Evolutionary conservation across 2,888 invertebrate species (phyloP).

Genomic region (Rutpela maculata): DNA sequence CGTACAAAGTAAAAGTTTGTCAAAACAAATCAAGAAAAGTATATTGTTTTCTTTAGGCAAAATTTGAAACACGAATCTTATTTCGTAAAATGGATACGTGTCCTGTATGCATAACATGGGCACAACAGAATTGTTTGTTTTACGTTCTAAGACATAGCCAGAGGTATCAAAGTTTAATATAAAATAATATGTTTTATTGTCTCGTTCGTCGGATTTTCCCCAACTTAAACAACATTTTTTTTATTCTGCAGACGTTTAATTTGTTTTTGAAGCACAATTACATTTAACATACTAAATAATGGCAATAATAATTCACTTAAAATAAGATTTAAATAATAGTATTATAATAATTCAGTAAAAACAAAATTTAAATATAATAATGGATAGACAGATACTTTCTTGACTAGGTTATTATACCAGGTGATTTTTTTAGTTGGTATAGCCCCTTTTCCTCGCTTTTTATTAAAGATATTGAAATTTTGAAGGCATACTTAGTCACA

Average conservation of each 20-base stretch:
- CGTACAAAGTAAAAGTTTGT: constrained; percentile 35
- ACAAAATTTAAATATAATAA: no score
- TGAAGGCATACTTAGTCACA: no score
- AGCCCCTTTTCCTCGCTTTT: no score
- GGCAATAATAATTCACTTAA: no score
- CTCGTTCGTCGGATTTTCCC: neutral
- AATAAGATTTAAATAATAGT: no score
- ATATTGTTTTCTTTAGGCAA: constrained; percentile 44
- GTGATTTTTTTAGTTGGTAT: no score
- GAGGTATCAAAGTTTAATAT: constrained; percentile 24
- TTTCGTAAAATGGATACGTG: constrained; percentile 46
- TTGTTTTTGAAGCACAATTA: neutral
- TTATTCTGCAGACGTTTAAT: neutral
- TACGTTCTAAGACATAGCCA: constrained; percentile 18
- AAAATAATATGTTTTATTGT: constrained; percentile 17
- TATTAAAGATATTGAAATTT: no score
- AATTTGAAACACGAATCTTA: constrained; percentile 47
- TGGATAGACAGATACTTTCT: no score
- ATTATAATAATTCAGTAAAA: no score
- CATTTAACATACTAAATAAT: neutral
- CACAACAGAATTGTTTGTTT: constrained; percentile 26
- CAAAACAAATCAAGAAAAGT: constrained; percentile 37
- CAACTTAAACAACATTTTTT: neutral
- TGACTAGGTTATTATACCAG: no score
- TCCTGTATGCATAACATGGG: constrained; percentile 31